Percentiles rank a stretch among this genome's conserved stretches.
Conservation (phyloP, 30 jellyfish, hydroid and myxozoan genomes). For the Aurelia aurita region DNA sequence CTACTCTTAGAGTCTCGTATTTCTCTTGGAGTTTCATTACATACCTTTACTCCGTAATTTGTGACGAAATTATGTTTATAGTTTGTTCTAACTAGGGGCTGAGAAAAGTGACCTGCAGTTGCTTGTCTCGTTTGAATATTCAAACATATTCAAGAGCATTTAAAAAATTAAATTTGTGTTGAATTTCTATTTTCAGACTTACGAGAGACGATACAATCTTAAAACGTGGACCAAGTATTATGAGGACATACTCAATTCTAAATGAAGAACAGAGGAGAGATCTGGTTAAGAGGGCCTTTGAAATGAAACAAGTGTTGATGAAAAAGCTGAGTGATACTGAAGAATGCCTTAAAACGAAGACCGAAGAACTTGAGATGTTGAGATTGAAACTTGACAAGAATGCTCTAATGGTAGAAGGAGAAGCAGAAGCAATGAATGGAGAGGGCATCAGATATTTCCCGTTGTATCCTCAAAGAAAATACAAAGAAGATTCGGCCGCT, state of each 20-base stretch:
- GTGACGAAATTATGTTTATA: too few species aligned
- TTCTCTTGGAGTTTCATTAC: too few species aligned
- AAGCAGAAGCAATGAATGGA: constrained; percentile 66
- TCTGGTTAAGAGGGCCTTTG: constrained; percentile 69
- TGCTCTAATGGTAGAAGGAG: constrained; percentile 62
- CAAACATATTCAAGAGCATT: too few species aligned
- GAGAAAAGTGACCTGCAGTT: too few species aligned
- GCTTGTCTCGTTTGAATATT: too few species aligned
- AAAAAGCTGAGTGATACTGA: constrained; percentile 55
- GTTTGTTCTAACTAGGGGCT: too few species aligned
- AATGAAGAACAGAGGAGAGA: constrained; percentile 74
- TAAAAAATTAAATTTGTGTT: too few species aligned
- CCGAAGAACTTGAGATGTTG: constrained; percentile 51
- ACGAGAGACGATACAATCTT: constrained; percentile 46
- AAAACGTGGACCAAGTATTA: constrained; percentile 74
- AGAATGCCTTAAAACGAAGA: constrained; percentile 27
- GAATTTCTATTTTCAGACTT: constrained; percentile 7
- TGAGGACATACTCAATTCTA: constrained; percentile 56
- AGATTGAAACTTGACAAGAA: constrained; percentile 49
- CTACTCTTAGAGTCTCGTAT: too few species aligned
- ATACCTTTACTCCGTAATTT: too few species aligned
- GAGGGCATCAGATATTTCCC: constrained; percentile 40
- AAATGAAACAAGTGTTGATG: constrained; percentile 49
- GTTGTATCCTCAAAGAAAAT: constrained; percentile 57
- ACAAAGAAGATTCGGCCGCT: constrained; percentile 75